Conservation (phyloP, 2,113 vertebrate genomes). For the Recurvirostra avosetta region DNA sequence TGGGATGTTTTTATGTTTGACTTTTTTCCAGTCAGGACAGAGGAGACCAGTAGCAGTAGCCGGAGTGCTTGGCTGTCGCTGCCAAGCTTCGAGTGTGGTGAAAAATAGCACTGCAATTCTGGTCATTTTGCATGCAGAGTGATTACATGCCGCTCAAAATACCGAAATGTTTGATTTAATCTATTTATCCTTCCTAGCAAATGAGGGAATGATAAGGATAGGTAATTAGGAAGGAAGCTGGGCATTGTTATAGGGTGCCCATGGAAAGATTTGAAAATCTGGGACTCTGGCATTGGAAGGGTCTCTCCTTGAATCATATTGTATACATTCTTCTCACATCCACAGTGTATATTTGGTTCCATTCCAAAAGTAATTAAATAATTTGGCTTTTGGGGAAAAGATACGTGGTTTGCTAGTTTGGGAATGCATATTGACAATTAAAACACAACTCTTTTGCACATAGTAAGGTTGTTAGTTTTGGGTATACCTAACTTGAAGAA, state of each 20-base stretch:
- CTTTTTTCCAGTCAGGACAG: neutral
- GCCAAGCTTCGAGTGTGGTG: neutral
- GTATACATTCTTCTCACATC: neutral
- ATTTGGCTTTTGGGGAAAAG: neutral
- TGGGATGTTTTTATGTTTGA: neutral
- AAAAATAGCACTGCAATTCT: neutral
- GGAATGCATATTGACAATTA: neutral
- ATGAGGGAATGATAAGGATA: neutral
- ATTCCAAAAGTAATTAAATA: neutral
- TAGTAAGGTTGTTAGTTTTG: neutral
- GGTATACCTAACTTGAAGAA: neutral
- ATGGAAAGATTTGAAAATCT: neutral
- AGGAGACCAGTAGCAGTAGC: neutral
- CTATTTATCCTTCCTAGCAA: neutral
- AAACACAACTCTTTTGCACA: neutral
- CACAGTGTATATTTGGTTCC: neutral
- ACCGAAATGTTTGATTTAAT: neutral
- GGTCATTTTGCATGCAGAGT: neutral
- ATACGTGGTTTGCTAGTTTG: neutral
- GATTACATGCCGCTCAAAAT: neutral
- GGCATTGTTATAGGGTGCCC: neutral
- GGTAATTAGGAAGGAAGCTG: neutral
- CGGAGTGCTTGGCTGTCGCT: neutral
- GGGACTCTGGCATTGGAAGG: neutral
- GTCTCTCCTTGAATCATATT: neutral